A percentile compares a stretch with the other conserved stretches of the same genome.
phyloP scores from a whole-genome alignment of 2,888 invertebrate species.

The Panorpa germanica region DNA sequence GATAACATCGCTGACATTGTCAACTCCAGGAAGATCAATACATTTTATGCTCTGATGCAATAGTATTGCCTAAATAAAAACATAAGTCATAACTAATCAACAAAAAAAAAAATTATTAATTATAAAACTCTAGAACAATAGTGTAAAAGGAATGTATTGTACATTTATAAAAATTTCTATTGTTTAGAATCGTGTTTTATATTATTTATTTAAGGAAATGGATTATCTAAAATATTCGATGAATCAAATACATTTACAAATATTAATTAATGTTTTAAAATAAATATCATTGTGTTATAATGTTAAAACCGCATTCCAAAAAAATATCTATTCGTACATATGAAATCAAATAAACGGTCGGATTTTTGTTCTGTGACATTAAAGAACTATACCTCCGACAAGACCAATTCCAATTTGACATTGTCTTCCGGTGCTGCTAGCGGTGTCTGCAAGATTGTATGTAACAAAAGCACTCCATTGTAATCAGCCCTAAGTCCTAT shows the following conservation, averaged over 20 bases:
- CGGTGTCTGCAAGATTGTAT: slow-evolving; percentile 75
- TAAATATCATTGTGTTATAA: too few species aligned
- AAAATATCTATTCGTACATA: too few species aligned
- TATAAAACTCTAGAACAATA: slow-evolving; percentile 2
- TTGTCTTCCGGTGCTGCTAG: slow-evolving; percentile 55
- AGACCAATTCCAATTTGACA: slow-evolving; percentile 66
- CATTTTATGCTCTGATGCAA: slow-evolving; percentile 63
- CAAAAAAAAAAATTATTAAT: slow-evolving; percentile 2
- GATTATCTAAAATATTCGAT: too few species aligned
- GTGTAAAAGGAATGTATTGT: slow-evolving; percentile 2
- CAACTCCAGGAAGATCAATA: slow-evolving; percentile 53
- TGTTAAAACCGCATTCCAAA: too few species aligned
- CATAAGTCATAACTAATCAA: slow-evolving; percentile 9
- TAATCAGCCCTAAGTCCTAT: slow-evolving; percentile 77
- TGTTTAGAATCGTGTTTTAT: too few species aligned
- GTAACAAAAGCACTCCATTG: slow-evolving; percentile 75
- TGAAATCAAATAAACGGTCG: too few species aligned
- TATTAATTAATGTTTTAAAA: too few species aligned
- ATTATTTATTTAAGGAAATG: too few species aligned
- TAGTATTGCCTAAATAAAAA: slow-evolving; percentile 44
- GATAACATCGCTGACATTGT: slow-evolving; percentile 57
- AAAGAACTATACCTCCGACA: slow-evolving; percentile 50
- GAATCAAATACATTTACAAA: too few species aligned
- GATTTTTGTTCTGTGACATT: neutral
- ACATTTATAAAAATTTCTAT: too few species aligned